Conservation (phyloP, 2,113 vertebrate genomes). For the Nyctereutes procyonoides region DNA sequence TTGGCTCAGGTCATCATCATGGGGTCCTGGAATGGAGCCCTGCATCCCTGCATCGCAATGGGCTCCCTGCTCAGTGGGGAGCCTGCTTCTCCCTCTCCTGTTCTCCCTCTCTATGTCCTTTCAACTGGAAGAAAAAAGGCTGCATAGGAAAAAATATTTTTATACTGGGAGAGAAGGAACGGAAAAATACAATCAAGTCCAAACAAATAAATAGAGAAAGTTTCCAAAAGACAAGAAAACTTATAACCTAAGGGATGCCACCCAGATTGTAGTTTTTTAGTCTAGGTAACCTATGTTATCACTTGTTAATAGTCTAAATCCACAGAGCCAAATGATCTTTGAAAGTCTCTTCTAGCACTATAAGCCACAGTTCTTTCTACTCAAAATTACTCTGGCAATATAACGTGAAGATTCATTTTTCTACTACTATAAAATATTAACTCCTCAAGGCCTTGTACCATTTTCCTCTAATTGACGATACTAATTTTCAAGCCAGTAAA, state of each 20-base stretch:
- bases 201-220: background rate
- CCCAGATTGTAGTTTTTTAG: background rate
- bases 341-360: background rate
- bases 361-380: background rate
- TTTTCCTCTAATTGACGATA: background rate
- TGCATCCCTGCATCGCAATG: too few species aligned
- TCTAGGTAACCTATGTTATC: background rate
- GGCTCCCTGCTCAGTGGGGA: too few species aligned
- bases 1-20: too few species aligned
- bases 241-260: background rate
- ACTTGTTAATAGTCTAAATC: background rate
- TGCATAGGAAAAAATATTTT: background rate
- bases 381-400: constrained; percentile 19
- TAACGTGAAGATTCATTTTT: constrained; percentile 29
- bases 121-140: background rate
- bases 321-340: background rate
- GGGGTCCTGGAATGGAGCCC: too few species aligned
- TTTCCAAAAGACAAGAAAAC: background rate
- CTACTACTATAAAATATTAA: constrained; percentile 51
- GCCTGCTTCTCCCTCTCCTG: too few species aligned
- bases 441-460: background rate
- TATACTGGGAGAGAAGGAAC: background rate
- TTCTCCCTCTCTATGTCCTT: background rate
- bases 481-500: constrained; percentile 55
- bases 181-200: background rate